Conservation (phyloP, 2,888 invertebrate genomes). For the Uloborus plumipes region DNA sequence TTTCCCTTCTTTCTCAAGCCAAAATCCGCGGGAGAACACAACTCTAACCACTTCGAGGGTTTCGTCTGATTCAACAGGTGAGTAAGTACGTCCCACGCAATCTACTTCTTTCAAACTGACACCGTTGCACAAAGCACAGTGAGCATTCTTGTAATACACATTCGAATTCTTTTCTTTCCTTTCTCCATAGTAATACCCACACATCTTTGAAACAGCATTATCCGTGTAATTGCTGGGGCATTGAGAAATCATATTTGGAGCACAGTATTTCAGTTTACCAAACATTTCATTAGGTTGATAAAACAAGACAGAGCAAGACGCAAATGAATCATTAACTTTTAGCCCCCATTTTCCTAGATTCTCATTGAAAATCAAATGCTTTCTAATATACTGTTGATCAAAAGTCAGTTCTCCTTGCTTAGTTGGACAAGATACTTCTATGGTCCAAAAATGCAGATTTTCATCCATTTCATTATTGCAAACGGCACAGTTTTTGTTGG, state of each 20-base stretch:
- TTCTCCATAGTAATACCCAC: constrained; percentile 25
- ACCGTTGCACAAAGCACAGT: constrained; percentile 42
- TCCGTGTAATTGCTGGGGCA: constrained; percentile 6
- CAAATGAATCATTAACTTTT: constrained; percentile 12
- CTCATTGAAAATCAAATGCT: no score
- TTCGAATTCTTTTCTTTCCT: constrained; percentile 17
- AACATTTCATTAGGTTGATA: constrained; percentile 5
- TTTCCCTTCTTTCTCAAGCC: constrained; percentile 10
- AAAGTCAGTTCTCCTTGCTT: no score
- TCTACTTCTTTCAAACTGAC: constrained; percentile 20
- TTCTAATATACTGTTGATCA: no score
- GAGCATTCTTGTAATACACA: constrained; percentile 28
- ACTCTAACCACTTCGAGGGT: constrained; percentile 16
- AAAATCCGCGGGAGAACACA: constrained; percentile 8
- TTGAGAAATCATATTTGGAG: constrained; percentile 23
- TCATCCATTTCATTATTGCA: no score
- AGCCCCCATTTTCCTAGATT: no score
- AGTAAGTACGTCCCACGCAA: constrained; percentile 17
- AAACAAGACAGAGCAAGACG: constrained; percentile 8
- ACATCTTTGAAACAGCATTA: constrained; percentile 4
- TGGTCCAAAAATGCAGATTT: no score
- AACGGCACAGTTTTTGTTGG: no score
- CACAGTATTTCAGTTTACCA: constrained; percentile 28
- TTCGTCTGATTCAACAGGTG: not conserved
- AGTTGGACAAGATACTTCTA: no score